Percentiles rank a stretch among this genome's conserved stretches.
These are phyloP conservation scores for Alfaro cultratus DNA, from an alignment of 2,797 vertebrate species.

Conservation along the genomic window DNA sequence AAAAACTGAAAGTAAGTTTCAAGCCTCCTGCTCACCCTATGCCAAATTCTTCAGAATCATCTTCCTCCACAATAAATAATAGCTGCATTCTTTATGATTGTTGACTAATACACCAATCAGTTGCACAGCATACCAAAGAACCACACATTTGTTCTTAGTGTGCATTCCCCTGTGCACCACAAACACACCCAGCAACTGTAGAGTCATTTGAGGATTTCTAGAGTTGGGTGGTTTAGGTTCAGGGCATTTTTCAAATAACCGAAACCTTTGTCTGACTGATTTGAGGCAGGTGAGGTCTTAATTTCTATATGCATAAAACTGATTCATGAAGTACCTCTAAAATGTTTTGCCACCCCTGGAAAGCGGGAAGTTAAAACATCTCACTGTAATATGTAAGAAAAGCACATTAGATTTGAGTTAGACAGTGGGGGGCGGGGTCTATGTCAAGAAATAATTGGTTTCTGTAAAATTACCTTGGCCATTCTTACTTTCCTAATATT, in stretches of 20 bases:
- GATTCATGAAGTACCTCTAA: not conserved
- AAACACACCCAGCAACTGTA: not conserved
- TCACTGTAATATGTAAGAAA: not conserved
- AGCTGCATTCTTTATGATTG: not conserved
- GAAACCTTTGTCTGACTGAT: not conserved
- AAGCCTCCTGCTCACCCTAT: not conserved
- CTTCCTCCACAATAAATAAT: not conserved
- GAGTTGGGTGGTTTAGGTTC: not conserved
- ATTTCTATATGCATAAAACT: not conserved
- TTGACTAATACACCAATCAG: too few relatives aligned
- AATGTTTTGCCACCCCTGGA: not conserved
- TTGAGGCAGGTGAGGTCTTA: not conserved
- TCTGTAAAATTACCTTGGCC: not conserved
- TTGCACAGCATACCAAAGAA: not conserved
- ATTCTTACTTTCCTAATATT: not conserved
- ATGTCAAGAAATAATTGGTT: not conserved
- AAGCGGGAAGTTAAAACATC: not conserved
- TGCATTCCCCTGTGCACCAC: not conserved
- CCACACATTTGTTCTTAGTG: not conserved
- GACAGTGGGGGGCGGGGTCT: not conserved
- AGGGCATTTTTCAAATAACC: not conserved
- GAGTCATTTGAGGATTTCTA: not conserved
- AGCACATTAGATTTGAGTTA: not conserved
- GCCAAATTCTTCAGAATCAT: not conserved
- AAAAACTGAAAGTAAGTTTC: not conserved